These are phyloP conservation scores for Antennarius striatus DNA, from an alignment of 2,113 vertebrate species.

Conservation along the genomic window DNA sequence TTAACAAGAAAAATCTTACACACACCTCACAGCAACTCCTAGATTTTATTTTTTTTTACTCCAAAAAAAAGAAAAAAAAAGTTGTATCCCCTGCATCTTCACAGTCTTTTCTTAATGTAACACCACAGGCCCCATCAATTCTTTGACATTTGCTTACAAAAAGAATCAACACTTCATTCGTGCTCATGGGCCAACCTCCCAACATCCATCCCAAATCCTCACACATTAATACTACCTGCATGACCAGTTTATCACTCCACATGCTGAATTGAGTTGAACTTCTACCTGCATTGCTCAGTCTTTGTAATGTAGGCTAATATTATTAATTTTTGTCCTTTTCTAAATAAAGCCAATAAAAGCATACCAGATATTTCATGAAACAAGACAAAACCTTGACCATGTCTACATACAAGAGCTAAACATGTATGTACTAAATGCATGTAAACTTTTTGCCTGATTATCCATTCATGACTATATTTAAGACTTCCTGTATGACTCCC, in stretches of 20 bases:
- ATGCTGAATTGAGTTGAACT: constrained; percentile 4
- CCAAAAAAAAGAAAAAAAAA: constrained; percentile 48
- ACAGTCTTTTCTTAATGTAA: constrained; percentile 7
- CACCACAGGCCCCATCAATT: constrained; percentile 47
- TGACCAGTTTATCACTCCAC: not conserved
- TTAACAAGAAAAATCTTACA: not conserved
- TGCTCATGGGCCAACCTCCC: constrained; percentile 5
- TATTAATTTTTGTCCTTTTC: no score
- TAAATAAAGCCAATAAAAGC: not conserved
- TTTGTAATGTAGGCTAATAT: not conserved
- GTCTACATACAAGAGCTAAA: constrained; percentile 11
- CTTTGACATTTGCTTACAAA: constrained; percentile 49
- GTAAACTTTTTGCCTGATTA: not conserved
- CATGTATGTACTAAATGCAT: not conserved
- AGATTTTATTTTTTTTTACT: constrained; percentile 75
- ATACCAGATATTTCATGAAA: not conserved
- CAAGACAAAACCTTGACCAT: not conserved
- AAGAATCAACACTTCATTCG: constrained; percentile 46
- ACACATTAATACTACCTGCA: not conserved
- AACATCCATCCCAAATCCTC: constrained; percentile 32
- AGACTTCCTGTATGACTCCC: constrained; percentile 7
- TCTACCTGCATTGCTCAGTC: not conserved
- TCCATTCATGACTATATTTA: not conserved
- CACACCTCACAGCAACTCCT: constrained; percentile 53
- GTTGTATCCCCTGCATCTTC: constrained; percentile 41